Evolutionary conservation across 2,797 vertebrate species (phyloP), one percentile per base, ranked within the genome.

Genomic region (Pseudochromis fuscus): DNA sequence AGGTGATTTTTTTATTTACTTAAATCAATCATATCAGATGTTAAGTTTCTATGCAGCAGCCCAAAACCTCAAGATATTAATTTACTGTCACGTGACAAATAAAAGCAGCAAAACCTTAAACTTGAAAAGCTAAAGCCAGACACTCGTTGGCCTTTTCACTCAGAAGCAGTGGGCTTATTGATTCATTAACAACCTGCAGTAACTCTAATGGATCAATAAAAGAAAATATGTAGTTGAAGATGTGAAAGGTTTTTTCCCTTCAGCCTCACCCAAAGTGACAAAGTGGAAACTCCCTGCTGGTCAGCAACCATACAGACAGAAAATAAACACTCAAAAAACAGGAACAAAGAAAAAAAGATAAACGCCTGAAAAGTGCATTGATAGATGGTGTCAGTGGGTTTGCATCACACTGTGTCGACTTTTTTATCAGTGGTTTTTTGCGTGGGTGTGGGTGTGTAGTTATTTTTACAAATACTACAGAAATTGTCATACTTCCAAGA

Each of bases 261-360:
- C 8, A 21, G n/a, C 21, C 18, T 2, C n/a, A n/a, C n/a, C 10
- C 30, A 31, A 24, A 1, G 0, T 16, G 46, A 37, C 35, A 18
- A 15, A 50, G 35, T 28, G 71, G 49, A 67, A 75, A 75, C 4
- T 63, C 52, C 67, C 63, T 0, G 16, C 18, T 48, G 37, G 48
- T 70, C 62, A 77, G 23, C 23, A n/a, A 28, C 35, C 13, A 38
- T 23, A 16, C 15, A 33, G n/a, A 25, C 37, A 16, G 44, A 51
- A 16, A 3, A 31, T n/a, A n/a, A n/a, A n/a, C n/a, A n/a, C n/a
- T n/a, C n/a, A 12, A 65, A 2, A 0, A 37, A 16, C 42, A 57
- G 52, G 5, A 56, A n/a, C 16, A 53, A 53, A 28, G 18, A 42
- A n/a, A 35, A 19, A n/a, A 31, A 24, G 56, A 61, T 12, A 7